Base-by-base conservation (phyloP, 2,888 invertebrate species). In the Drosophila mercatorum region DNA sequence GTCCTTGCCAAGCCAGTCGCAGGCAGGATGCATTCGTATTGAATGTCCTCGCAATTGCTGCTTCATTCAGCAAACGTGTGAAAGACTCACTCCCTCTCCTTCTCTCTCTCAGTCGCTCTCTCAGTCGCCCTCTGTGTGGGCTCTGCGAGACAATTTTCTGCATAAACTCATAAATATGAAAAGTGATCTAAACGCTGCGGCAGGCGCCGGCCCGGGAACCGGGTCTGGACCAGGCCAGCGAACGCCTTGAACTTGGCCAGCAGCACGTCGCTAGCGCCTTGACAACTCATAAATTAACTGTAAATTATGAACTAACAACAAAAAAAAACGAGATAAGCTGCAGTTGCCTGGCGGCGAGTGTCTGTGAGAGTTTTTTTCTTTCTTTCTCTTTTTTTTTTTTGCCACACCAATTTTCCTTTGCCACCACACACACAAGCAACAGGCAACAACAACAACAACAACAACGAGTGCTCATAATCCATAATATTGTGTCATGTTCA, bases 161-260 rank as follows among this genome's bases (percentile, higher is more conserved):
- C 88, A 89, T 90, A 91, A 91, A 91, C 90, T 88, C 87, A 89
- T 92, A 91, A 92, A 91, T 91, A 90, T 80, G 69, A 76, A 83
- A 83, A 75, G 55, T 89, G 82, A 78, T 86, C 89, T 86, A 83
- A 88, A 81, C 77, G 72, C 74, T 68, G 59, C 72, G 69, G 47
- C 64, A 79, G 88, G 86, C 83, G 84, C 84, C 87, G 12, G 57
- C 17, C 22, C 22, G 14, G 38, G 17, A 55, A 51, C 34, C 51
- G 34, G 53, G 17, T 43, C 47, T 47, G 47, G 34, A 11, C 12
- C 17, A 51, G 71, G 61, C 51, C 51, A 36, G 6, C 51, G 17
- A 62, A 67, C 75, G 77, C 88, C 89, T 89, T 87, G 84, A 87
- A 87, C 90, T 89, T 87, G 90, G 82, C 66, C 62, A 63, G 71